Conservation (phyloP, 2,797 vertebrate species). For the Sparidentex hasta region DNA sequence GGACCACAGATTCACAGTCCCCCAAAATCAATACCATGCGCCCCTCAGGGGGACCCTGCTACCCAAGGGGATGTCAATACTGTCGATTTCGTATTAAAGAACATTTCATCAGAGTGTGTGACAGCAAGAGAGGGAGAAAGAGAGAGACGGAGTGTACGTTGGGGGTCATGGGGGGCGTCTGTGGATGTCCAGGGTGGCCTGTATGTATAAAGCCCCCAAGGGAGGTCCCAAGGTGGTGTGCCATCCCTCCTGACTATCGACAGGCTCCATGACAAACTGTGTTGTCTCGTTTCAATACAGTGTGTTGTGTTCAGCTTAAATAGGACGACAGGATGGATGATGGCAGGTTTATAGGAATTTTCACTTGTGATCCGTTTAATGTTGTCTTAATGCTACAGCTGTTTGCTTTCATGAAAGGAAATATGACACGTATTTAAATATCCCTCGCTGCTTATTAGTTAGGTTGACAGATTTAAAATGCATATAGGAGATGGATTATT, state of each 20-base stretch:
- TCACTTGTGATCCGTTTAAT: slow-evolving; percentile 3
- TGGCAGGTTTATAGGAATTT: neutral
- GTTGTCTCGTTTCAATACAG: slow-evolving; percentile 52
- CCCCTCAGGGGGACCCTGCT: slow-evolving; percentile 66
- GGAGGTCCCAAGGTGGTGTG: slow-evolving; percentile 74
- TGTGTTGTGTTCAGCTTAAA: slow-evolving; percentile 50
- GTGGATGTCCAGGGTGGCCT: slow-evolving; percentile 61
- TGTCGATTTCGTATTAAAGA: slow-evolving; percentile 89
- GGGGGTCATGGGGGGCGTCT: slow-evolving; percentile 68
- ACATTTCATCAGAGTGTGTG: slow-evolving; percentile 83
- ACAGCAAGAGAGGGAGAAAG: slow-evolving; percentile 64
- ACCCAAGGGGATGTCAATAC: slow-evolving; percentile 84
- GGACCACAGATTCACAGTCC: slow-evolving; percentile 68
- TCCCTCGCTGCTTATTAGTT: neutral
- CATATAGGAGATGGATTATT: neutral
- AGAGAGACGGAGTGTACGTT: slow-evolving; percentile 48
- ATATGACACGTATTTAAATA: neutral
- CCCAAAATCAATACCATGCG: slow-evolving; percentile 82
- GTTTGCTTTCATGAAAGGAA: neutral
- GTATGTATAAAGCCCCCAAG: slow-evolving; percentile 78
- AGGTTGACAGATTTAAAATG: neutral
- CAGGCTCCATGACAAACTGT: slow-evolving; percentile 78
- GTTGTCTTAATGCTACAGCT: neutral
- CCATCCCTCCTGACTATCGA: slow-evolving; percentile 78
- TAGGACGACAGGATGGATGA: slow-evolving; percentile 18